Percentiles rank a stretch among this genome's conserved stretches.
These are phyloP conservation scores for Rhinophrynus dorsalis DNA, from an alignment of 2,797 vertebrate species.

Conservation along the genomic window DNA sequence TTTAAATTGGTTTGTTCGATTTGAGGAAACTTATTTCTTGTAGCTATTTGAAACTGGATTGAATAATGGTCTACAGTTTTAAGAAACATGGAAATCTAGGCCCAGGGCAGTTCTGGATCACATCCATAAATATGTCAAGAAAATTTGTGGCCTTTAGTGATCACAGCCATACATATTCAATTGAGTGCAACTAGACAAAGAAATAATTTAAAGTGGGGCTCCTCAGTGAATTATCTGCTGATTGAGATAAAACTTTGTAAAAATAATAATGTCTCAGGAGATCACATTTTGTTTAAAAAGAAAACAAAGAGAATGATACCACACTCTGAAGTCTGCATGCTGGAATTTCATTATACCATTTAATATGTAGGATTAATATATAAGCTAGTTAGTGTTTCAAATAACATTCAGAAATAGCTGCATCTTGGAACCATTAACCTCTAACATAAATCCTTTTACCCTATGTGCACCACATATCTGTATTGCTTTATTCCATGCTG, in stretches of 20 bases:
- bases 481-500: too few species aligned
- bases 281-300: constrained; percentile 31
- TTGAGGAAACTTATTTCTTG: too few species aligned
- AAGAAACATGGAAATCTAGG: constrained; percentile 56
- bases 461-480: too few species aligned
- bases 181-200: constrained; percentile 66
- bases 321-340: constrained; percentile 2
- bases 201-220: constrained; percentile 62
- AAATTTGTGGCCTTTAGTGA: constrained; percentile 61
- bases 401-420: too few species aligned
- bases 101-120: constrained; percentile 51
- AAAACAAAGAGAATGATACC: constrained; percentile 2
- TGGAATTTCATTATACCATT: neutral
- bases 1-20: too few species aligned
- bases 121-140: constrained; percentile 62
- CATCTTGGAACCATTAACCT: too few species aligned
- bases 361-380: neutral
- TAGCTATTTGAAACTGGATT: too few species aligned
- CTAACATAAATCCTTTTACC: too few species aligned
- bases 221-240: constrained; percentile 60
- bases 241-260: constrained; percentile 63
- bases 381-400: neutral
- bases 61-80: constrained; percentile 41
- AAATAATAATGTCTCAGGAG: constrained; percentile 57
- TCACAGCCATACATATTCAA: constrained; percentile 60